These are phyloP conservation scores for Cettia cetti DNA, from an alignment of 2,113 vertebrate genomes.

Conservation along the genomic window DNA sequence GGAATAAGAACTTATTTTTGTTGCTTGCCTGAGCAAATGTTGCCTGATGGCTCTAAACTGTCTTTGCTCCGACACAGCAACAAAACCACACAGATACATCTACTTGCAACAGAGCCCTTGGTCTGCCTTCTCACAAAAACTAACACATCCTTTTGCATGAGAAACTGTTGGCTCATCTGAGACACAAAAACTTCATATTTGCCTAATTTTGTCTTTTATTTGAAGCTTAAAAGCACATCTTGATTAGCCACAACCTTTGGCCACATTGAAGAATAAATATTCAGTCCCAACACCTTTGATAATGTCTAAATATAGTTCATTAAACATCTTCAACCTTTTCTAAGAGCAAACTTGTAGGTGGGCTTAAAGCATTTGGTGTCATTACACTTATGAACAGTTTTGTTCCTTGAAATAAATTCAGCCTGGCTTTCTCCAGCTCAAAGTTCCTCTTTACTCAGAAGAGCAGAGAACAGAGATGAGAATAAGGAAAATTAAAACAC, in stretches of 20 bases:
- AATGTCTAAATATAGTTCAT: not conserved
- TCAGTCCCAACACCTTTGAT: not conserved
- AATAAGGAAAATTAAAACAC: not conserved
- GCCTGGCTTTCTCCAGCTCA: not conserved
- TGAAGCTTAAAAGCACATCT: not conserved
- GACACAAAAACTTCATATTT: fast-evolving
- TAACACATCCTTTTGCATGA: not conserved
- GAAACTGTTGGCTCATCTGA: not conserved
- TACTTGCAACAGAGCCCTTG: not conserved
- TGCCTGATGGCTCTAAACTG: not conserved
- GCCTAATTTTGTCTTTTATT: not conserved
- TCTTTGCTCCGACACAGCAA: not conserved
- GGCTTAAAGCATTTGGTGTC: not conserved
- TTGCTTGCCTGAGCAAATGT: not conserved
- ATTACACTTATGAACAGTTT: not conserved
- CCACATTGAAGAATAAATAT: not conserved
- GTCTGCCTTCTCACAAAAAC: not conserved
- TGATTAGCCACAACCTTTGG: not conserved
- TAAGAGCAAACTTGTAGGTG: not conserved
- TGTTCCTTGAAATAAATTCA: not conserved
- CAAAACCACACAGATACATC: not conserved
- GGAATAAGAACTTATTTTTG: not conserved
- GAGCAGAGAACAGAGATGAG: not conserved
- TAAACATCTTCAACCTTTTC: not conserved
- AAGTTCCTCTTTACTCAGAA: not conserved